Evolutionary conservation across 2,888 invertebrate genomes (phyloP).

Genomic region (Netelia melanura): DNA sequence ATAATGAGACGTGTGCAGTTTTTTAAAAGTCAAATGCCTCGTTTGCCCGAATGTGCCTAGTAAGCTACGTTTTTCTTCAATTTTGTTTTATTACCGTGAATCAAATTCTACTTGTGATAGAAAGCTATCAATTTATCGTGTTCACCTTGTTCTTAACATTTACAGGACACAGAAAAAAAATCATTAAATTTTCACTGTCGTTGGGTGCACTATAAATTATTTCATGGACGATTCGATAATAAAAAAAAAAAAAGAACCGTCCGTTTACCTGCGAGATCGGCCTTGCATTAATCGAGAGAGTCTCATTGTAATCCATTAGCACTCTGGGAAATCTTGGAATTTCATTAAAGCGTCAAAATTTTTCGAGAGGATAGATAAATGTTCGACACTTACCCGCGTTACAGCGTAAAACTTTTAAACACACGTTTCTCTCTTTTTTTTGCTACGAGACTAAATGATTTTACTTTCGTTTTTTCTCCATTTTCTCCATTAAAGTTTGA

Average conservation of each 20-base stretch:
- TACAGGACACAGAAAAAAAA: not conserved
- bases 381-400: conserved; percentile 63
- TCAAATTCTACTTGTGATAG: not conserved
- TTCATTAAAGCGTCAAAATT: not conserved
- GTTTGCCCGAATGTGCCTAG: not conserved
- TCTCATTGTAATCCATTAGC: too few species aligned
- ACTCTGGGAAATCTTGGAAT: conserved; percentile 30
- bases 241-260: conserved; percentile 16
- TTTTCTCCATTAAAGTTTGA: not conserved
- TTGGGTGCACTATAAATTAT: not conserved
- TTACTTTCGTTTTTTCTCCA: not conserved
- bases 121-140: not conserved
- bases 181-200: not conserved
- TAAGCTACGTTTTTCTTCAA: not conserved
- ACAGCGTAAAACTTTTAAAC: conserved; percentile 47
- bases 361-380: conserved; percentile 42
- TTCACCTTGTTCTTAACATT: too few species aligned
- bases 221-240: not conserved
- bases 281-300: too few species aligned
- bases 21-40: too few species aligned
- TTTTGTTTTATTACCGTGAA: not conserved
- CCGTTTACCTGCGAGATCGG: conserved; percentile 38
- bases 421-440: conserved; percentile 35
- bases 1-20: too few species aligned
- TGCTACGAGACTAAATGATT: conserved; percentile 24